These are phyloP conservation scores for Ophiodon elongatus DNA, from an alignment of 2,113 vertebrate genomes.

Conservation along the genomic window DNA sequence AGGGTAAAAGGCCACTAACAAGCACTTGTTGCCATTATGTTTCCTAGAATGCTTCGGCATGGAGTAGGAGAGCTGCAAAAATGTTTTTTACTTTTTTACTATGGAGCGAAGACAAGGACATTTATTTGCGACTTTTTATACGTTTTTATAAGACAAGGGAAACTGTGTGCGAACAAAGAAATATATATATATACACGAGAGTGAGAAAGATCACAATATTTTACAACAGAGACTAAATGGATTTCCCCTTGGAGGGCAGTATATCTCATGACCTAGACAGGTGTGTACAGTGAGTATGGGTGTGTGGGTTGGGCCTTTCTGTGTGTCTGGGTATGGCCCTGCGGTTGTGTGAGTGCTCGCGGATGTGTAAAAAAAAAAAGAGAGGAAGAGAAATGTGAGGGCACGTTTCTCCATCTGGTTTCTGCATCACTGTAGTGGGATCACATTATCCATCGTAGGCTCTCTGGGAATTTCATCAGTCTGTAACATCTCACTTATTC, in stretches of 20 bases:
- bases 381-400: slow-evolving; percentile 48
- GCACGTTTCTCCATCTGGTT: slow-evolving; percentile 79
- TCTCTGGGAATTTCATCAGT: slow-evolving; percentile 84
- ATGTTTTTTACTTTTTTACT: not conserved
- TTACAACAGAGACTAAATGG: slow-evolving; percentile 69
- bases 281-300: slow-evolving; percentile 59
- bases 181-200: slow-evolving; percentile 59
- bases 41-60: too few relatives aligned
- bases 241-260: slow-evolving; percentile 67
- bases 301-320: slow-evolving; percentile 46
- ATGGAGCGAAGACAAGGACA: not conserved
- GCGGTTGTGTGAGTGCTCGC: slow-evolving; percentile 37
- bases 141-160: slow-evolving; percentile 51
- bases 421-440: slow-evolving; percentile 77
- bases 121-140: slow-evolving; percentile 36
- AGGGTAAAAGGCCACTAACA: not conserved
- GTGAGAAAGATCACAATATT: slow-evolving; percentile 71
- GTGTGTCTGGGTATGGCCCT: slow-evolving; percentile 20
- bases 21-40: not conserved
- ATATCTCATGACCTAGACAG: slow-evolving; percentile 69
- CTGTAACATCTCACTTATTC: slow-evolving; percentile 85
- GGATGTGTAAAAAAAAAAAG: slow-evolving; percentile 39
- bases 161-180: slow-evolving; percentile 38
- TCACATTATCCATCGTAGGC: slow-evolving; percentile 77
- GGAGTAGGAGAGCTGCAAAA: not conserved